Evolutionary conservation across 2,113 vertebrate genomes (phyloP).

Genomic region (Calidris pugnax): DNA sequence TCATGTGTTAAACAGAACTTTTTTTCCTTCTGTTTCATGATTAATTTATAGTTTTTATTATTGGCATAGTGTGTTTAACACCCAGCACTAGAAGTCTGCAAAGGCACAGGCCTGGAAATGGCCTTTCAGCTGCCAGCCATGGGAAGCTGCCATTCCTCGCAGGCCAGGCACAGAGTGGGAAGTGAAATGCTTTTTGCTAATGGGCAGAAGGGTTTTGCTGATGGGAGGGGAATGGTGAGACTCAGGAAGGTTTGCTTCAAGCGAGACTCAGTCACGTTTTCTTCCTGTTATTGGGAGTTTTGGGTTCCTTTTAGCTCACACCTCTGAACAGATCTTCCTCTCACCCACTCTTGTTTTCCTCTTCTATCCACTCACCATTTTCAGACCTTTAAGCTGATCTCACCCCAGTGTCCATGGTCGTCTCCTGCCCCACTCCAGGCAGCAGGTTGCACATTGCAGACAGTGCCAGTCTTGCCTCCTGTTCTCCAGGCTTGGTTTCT

Average conservation of each 20-base stretch:
- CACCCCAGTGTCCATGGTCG: not conserved
- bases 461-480: not conserved
- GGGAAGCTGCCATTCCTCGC: not conserved
- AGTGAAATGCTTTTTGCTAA: not conserved
- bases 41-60: not conserved
- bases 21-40: not conserved
- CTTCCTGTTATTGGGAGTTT: not conserved
- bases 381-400: not conserved
- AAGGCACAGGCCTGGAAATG: not conserved
- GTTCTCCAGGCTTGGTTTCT: not conserved
- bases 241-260: not conserved
- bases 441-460: accelerated
- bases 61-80: not conserved
- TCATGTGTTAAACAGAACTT: not conserved
- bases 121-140: not conserved
- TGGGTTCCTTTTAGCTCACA: not conserved
- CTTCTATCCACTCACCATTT: not conserved
- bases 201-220: not conserved
- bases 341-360: not conserved
- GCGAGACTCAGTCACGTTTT: not conserved
- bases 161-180: not conserved
- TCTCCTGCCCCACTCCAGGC: not conserved
- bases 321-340: accelerated
- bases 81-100: not conserved
- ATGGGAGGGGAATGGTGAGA: not conserved